Conservation (phyloP, 2,113 vertebrate species). For the Lanius ludovicianus region DNA sequence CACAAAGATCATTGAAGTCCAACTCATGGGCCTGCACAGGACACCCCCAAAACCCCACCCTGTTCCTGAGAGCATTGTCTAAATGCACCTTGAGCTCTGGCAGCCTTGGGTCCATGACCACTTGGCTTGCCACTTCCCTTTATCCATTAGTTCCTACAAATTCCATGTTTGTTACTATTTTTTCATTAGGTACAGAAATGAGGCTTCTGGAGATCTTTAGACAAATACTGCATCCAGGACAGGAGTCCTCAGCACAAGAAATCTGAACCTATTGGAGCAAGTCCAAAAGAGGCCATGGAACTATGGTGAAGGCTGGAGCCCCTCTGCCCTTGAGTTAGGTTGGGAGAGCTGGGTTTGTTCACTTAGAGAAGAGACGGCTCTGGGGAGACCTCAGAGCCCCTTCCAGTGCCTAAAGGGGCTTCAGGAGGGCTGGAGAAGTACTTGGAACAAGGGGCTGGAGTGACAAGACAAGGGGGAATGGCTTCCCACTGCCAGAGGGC, state of each 20-base stretch:
- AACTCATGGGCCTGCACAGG: not conserved
- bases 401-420: not conserved
- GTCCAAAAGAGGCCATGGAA: not conserved
- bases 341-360: not conserved
- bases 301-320: not conserved
- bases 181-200: too few species aligned
- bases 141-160: too few species aligned
- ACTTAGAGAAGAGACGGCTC: not conserved
- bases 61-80: not conserved
- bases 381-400: not conserved
- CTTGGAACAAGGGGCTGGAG: not conserved
- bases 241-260: too few species aligned
- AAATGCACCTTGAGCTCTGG: too few species aligned
- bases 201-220: too few species aligned
- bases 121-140: too few species aligned
- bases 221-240: too few species aligned
- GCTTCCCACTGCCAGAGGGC: not conserved
- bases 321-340: not conserved
- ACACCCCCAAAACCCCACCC: not conserved
- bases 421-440: not conserved
- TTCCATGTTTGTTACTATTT: too few species aligned
- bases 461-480: not conserved
- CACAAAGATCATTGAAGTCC: not conserved
- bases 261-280: not conserved
- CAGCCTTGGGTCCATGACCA: too few species aligned